These are phyloP conservation scores for Macquaria australasica DNA, from an alignment of 2,113 vertebrate genomes.

Conservation along the genomic window DNA sequence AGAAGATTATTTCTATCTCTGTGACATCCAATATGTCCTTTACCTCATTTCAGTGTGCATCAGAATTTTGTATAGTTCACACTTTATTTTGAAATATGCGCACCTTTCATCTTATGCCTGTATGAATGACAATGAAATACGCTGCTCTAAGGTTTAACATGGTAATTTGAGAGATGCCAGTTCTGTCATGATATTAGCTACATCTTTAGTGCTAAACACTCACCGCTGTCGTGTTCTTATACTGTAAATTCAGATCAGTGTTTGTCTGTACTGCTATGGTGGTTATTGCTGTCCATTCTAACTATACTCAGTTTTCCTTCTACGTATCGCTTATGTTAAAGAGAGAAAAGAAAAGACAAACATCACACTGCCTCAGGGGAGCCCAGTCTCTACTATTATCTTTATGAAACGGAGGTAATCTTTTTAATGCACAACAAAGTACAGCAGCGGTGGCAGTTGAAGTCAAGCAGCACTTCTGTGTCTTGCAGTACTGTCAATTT, in stretches of 20 bases:
- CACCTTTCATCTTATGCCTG: constrained; percentile 7
- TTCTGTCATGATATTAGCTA: not conserved
- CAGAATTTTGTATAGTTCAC: constrained; percentile 21
- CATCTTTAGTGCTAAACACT: not conserved
- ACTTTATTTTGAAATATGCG: constrained; percentile 20
- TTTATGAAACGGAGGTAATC: not conserved
- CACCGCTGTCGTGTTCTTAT: not conserved
- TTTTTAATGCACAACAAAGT: not conserved
- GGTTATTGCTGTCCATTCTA: not conserved
- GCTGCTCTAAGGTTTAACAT: not conserved
- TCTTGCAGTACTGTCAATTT: constrained; percentile 6
- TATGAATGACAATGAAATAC: not conserved
- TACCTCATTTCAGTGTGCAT: constrained; percentile 28
- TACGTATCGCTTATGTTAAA: not conserved
- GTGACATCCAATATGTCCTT: constrained; percentile 54
- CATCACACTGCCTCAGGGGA: not conserved
- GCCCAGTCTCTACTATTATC: not conserved
- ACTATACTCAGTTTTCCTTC: not conserved
- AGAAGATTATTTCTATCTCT: constrained; percentile 39
- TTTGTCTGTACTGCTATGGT: not conserved
- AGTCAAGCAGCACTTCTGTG: constrained; percentile 1
- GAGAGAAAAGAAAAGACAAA: not conserved
- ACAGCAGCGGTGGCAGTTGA: not conserved
- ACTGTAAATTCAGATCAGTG: not conserved
- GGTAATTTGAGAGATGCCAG: not conserved